Percentiles rank a stretch among this genome's conserved stretches.
Evolutionary conservation across 2,113 vertebrate genomes (phyloP).

Genomic region (Hassar affinis): DNA sequence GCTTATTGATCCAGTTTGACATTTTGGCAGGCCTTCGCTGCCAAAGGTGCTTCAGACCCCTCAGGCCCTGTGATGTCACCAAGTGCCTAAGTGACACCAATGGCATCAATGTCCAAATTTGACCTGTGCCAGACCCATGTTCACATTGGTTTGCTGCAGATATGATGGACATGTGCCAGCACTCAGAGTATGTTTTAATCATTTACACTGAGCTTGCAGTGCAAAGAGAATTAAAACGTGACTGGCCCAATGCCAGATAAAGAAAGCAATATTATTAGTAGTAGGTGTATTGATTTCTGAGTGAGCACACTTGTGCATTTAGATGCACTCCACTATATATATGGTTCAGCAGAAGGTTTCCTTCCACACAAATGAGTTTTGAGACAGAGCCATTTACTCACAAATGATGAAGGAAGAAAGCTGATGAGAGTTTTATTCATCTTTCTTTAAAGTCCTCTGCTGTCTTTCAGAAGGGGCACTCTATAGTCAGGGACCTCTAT

Average conservation of each 20-base stretch:
- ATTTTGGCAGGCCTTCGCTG: slow-evolving; percentile 48
- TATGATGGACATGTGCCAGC: not conserved
- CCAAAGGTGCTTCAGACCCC: slow-evolving; percentile 48
- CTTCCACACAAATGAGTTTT: slow-evolving; percentile 10
- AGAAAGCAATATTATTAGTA: slow-evolving; percentile 25
- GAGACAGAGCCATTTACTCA: not conserved
- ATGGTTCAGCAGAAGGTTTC: slow-evolving; percentile 21
- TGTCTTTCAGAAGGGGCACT: not conserved
- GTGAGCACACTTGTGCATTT: slow-evolving; percentile 14
- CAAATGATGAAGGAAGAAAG: not conserved
- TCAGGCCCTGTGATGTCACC: slow-evolving; percentile 39
- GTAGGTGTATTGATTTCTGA: slow-evolving; percentile 32
- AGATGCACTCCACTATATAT: not conserved
- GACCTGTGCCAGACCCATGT: not conserved
- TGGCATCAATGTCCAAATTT: slow-evolving; percentile 31
- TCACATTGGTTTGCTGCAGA: not conserved
- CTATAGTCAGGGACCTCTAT: not conserved
- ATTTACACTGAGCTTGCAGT: slow-evolving; percentile 16
- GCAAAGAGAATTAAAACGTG: slow-evolving; percentile 14
- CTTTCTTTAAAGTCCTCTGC: not conserved
- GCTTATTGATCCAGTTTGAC: slow-evolving; percentile 49
- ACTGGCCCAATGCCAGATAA: slow-evolving; percentile 18
- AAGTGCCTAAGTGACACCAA: slow-evolving; percentile 33
- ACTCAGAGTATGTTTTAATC: not conserved
- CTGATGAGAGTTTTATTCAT: slow-evolving; percentile 2